Evolutionary conservation across 2,113 vertebrate species (phyloP).

Genomic region (Merops nubicus): DNA sequence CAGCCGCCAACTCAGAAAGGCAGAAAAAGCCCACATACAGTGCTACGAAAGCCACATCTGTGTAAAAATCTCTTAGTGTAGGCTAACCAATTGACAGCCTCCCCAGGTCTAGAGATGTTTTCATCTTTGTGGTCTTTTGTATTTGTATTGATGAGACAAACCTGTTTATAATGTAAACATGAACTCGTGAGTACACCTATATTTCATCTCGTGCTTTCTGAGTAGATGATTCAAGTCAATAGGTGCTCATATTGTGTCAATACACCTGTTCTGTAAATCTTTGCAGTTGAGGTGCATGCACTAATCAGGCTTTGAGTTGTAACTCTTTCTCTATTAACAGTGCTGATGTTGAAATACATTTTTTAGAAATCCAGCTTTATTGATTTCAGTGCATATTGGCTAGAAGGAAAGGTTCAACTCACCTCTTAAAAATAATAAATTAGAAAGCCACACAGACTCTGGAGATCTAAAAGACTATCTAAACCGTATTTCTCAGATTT

Average conservation of each 20-base stretch:
- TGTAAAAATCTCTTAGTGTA: constrained; percentile 19
- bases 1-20: not conserved
- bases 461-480: not conserved
- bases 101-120: not conserved
- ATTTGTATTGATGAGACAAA: constrained; percentile 1
- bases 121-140: constrained; percentile 3
- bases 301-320: not conserved
- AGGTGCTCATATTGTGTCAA: not conserved
- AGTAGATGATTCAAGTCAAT: not conserved
- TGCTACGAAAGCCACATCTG: not conserved
- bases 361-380: not conserved
- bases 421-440: not conserved
- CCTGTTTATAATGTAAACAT: not conserved
- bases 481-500: not conserved
- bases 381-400: not conserved
- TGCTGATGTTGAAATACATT: not conserved
- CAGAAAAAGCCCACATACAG: not conserved
- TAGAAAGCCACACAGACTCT: not conserved
- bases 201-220: not conserved
- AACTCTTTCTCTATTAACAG: not conserved
- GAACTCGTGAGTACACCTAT: not conserved
- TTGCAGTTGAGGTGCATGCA: not conserved
- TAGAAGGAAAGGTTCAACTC: not conserved
- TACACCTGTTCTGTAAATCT: not conserved
- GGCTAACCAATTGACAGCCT: not conserved